Percentiles rank a stretch among this genome's conserved stretches.
Evolutionary conservation across 2,113 vertebrate species (phyloP).

Genomic region (Xiphias gladius): DNA sequence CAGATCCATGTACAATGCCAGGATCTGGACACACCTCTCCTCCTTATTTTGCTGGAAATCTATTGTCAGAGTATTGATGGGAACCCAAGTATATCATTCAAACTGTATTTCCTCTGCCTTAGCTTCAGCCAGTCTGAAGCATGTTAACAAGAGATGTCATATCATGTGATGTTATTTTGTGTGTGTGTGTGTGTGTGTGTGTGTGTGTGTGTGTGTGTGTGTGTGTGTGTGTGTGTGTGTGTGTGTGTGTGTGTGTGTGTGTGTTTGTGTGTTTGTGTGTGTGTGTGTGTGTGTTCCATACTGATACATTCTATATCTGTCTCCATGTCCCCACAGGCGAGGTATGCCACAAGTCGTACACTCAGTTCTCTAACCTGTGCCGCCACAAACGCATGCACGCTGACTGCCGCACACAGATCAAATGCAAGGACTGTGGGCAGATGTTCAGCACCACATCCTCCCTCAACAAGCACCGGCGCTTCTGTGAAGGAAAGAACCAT

Average conservation of each 20-base stretch:
- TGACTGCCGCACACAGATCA: constrained; percentile 99
- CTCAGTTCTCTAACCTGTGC: constrained; percentile 99
- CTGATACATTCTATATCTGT: constrained; percentile 63
- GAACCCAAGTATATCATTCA: constrained; percentile 61
- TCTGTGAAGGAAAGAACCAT: constrained; percentile 99
- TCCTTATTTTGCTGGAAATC: constrained; percentile 58
- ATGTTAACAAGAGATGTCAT: constrained; percentile 45
- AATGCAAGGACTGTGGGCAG: constrained; percentile 99
- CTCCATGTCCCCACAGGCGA: constrained; percentile 89
- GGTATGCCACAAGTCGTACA: constrained; percentile 99
- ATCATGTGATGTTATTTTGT: constrained; percentile 41
- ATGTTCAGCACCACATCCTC: constrained; percentile 99
- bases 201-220: constrained; percentile 16
- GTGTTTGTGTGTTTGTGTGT: not conserved
- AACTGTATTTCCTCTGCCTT: constrained; percentile 60
- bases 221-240: not conserved
- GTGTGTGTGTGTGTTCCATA: constrained; percentile 29
- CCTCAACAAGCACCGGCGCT: constrained; percentile 99
- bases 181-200: constrained; percentile 9
- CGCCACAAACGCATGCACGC: constrained; percentile 99
- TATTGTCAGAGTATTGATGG: constrained; percentile 59
- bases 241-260: constrained; percentile 16
- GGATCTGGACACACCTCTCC: constrained; percentile 78
- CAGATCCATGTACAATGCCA: constrained; percentile 77
- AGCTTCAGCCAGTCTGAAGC: constrained; percentile 32